Evolutionary conservation across 2,113 vertebrate genomes (phyloP).

Genomic region (Melanostigma gelatinosum): DNA sequence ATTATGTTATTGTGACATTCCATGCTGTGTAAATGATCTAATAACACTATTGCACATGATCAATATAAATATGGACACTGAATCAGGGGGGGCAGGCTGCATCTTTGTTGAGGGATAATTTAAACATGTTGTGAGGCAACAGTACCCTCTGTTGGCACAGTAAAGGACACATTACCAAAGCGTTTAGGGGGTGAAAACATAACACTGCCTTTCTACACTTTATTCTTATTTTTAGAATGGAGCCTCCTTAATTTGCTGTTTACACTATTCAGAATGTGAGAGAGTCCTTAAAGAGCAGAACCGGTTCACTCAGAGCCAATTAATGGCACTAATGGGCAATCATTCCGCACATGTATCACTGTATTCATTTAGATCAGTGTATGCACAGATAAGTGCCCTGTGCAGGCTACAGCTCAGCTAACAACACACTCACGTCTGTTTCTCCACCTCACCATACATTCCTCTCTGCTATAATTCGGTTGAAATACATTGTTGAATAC

Average conservation of each 20-base stretch:
- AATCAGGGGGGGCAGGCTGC: constrained; percentile 36
- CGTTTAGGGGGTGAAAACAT: constrained; percentile 19
- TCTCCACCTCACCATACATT: not conserved
- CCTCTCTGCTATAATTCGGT: constrained; percentile 25
- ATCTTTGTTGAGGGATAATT: constrained; percentile 63
- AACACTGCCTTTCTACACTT: constrained; percentile 8
- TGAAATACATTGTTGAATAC: constrained; percentile 58
- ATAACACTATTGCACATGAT: not conserved
- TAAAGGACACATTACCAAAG: constrained; percentile 35
- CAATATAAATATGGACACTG: constrained; percentile 5
- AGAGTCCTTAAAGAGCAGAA: constrained; percentile 57
- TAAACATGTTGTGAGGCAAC: constrained; percentile 76
- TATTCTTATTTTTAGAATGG: constrained; percentile 52
- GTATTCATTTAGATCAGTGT: constrained; percentile 46
- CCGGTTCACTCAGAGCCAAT: constrained; percentile 60
- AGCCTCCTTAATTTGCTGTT: constrained; percentile 57
- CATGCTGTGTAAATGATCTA: not conserved
- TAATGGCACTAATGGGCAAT: constrained; percentile 67
- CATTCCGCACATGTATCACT: constrained; percentile 40
- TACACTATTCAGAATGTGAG: constrained; percentile 42
- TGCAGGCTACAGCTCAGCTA: constrained; percentile 18
- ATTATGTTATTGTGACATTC: not conserved
- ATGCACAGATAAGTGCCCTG: constrained; percentile 43
- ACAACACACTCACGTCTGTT: constrained; percentile 16
- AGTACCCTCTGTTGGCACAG: constrained; percentile 81